Conservation (phyloP, 2,113 vertebrate genomes). For the Excalfactoria chinensis region DNA sequence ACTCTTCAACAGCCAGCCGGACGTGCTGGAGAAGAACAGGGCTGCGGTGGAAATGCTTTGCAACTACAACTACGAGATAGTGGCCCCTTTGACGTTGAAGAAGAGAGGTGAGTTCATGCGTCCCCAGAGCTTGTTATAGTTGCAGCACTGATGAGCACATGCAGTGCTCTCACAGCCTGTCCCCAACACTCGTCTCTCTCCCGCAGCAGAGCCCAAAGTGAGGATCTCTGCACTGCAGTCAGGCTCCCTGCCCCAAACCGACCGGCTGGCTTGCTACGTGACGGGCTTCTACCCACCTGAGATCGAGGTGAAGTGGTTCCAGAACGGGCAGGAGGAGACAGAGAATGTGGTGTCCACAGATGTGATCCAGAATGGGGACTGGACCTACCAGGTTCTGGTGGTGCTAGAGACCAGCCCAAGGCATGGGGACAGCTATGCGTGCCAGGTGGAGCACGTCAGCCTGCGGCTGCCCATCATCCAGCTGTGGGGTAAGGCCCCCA, state of each 20-base stretch:
- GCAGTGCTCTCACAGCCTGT: no score
- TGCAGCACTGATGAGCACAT: no score
- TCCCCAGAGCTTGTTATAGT: no score
- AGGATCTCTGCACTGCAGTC: rapidly evolving
- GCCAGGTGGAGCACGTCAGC: background rate
- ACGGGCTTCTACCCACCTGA: rapidly evolving
- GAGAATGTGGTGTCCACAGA: background rate
- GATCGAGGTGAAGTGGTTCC: background rate
- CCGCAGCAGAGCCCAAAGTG: background rate
- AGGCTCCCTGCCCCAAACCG: background rate
- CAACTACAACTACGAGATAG: background rate
- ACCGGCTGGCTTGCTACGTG: background rate
- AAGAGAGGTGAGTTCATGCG: background rate
- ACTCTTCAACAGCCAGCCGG: background rate
- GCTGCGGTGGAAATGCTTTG: rapidly evolving
- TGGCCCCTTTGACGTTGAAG: rapidly evolving
- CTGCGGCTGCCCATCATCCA: background rate
- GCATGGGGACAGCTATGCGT: background rate
- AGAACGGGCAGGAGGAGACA: background rate
- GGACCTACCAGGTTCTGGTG: slow-evolving; percentile 11
- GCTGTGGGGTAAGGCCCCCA: background rate
- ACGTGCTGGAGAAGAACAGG: rapidly evolving
- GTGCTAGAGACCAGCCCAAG: background rate
- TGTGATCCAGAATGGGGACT: background rate
- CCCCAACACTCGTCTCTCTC: no score